phyloP scores from a whole-genome alignment of 2,888 invertebrate species.

The Agonopterix alstromeriana region DNA sequence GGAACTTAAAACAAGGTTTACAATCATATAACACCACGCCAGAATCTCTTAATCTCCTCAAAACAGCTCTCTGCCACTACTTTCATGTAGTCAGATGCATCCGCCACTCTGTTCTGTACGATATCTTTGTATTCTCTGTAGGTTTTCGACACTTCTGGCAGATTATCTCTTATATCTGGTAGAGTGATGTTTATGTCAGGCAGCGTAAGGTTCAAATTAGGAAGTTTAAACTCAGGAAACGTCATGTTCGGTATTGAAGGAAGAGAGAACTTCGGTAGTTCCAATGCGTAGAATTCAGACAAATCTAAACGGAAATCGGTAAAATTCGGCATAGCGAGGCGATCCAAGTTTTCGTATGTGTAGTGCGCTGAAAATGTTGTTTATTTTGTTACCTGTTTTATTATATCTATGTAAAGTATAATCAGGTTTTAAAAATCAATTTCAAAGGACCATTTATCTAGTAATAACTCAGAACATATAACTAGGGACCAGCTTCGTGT shows the following conservation, averaged over 20 bases:
- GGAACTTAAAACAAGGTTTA: background rate
- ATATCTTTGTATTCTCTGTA: constrained; percentile 63
- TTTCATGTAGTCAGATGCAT: constrained; percentile 69
- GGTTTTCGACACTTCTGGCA: constrained; percentile 53
- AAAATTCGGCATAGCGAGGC: constrained; percentile 60
- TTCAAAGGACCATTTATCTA: background rate
- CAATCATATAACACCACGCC: constrained; percentile 54
- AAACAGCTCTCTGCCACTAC: constrained; percentile 72
- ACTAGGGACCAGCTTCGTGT: too few species aligned
- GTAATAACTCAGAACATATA: too few species aligned
- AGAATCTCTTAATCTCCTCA: constrained; percentile 58
- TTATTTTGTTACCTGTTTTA: constrained; percentile 19
- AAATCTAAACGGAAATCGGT: constrained; percentile 61
- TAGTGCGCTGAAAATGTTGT: constrained; percentile 61
- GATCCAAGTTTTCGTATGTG: constrained; percentile 66
- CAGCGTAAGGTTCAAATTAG: constrained; percentile 28
- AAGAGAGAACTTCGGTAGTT: constrained; percentile 32
- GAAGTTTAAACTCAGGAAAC: constrained; percentile 33
- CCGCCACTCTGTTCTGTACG: constrained; percentile 65
- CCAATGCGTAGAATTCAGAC: constrained; percentile 43
- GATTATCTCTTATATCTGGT: constrained; percentile 44
- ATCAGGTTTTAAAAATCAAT: background rate
- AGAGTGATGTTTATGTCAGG: constrained; percentile 48
- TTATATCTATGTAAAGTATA: background rate
- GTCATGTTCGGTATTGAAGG: constrained; percentile 36